These are phyloP conservation scores for Microtus agrestis DNA, from an alignment of 2,797 vertebrate genomes.

Conservation along the genomic window DNA sequence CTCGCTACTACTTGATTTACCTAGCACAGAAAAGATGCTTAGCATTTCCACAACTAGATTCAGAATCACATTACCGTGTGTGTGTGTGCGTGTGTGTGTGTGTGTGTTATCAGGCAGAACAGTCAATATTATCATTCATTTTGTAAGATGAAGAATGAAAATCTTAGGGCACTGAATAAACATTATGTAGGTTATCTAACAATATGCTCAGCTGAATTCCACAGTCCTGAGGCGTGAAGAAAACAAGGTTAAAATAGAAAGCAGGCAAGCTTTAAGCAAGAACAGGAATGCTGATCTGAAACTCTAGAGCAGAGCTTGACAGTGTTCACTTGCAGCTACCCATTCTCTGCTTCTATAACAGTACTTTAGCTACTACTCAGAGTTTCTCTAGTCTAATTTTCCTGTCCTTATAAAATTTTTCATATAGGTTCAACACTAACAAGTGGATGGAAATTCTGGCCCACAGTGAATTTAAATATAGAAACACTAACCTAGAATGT, in stretches of 20 bases:
- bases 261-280: background rate
- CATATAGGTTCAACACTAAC: background rate
- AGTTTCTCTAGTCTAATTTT: constrained; percentile 18
- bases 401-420: background rate
- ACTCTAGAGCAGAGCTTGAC: background rate
- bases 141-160: constrained; percentile 32
- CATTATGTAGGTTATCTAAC: background rate
- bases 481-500: background rate
- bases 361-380: background rate
- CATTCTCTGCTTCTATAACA: background rate
- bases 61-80: constrained; percentile 2
- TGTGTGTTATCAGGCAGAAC: background rate
- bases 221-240: background rate
- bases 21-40: background rate
- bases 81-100: background rate
- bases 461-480: constrained; percentile 36
- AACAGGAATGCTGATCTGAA: background rate
- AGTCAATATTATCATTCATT: constrained; percentile 3
- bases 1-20: background rate
- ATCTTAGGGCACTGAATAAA: constrained; percentile 17
- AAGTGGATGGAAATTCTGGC: background rate
- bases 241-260: constrained; percentile 42
- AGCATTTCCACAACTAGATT: constrained; percentile 21
- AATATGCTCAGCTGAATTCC: background rate
- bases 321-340: background rate